Conservation (phyloP, 30 jellyfish, hydroid and myxozoan species). For the Turritopsis rubra region DNA sequence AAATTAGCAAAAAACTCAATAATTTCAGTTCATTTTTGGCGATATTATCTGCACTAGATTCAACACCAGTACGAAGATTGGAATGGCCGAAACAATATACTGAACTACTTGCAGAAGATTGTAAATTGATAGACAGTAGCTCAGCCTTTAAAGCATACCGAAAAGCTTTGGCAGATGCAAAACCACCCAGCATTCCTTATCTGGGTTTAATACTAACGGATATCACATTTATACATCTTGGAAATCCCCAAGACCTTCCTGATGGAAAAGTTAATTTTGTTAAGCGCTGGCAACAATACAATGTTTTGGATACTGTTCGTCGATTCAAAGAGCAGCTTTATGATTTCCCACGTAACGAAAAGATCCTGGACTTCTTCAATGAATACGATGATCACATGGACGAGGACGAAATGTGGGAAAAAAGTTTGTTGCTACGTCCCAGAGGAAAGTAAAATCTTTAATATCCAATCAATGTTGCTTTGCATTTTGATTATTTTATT, state of each 20-base stretch:
- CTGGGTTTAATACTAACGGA: conserved; percentile 95
- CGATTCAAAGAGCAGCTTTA: conserved; percentile 78
- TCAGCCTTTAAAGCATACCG: conserved; percentile 90
- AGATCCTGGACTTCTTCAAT: conserved; percentile 60
- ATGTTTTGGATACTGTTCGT: conserved; percentile 73
- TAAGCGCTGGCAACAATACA: conserved; percentile 96
- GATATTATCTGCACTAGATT: conserved; percentile 85
- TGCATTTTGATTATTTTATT: background rate
- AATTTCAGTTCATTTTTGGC: conserved; percentile 92
- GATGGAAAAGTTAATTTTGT: conserved; percentile 98
- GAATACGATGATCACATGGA: conserved; percentile 85
- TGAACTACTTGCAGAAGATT: conserved; percentile 68
- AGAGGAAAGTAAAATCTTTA: conserved; percentile 31
- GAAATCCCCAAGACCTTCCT: conserved; percentile 89
- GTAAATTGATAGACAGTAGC: conserved; percentile 79
- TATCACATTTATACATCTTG: conserved; percentile 88
- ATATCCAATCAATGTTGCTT: background rate
- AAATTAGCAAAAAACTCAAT: conserved; percentile 56
- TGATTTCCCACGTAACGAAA: conserved; percentile 66
- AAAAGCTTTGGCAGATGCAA: conserved; percentile 92
- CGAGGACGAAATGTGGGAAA: conserved; percentile 96
- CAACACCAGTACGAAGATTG: conserved; percentile 81
- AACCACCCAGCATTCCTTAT: conserved; percentile 96
- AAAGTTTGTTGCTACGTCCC: conserved; percentile 68
- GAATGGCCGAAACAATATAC: conserved; percentile 94